Percentiles rank a stretch among this genome's conserved stretches.
Conservation (phyloP, 2,797 vertebrate genomes). For the Sarcoramphus papa region DNA sequence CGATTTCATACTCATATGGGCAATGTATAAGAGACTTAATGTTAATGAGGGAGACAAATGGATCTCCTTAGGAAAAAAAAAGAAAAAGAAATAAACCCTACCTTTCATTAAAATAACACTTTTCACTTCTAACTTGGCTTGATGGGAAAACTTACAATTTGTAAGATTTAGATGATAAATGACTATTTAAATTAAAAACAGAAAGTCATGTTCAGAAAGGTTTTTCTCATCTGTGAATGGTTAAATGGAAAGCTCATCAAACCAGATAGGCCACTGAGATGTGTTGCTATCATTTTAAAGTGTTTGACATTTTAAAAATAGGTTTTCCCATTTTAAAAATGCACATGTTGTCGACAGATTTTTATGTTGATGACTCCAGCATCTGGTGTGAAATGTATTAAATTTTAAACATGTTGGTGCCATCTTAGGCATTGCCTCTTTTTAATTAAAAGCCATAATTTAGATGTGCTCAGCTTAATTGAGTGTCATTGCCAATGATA, state of each 20-base stretch:
- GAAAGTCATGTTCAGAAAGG: background rate
- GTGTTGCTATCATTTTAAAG: constrained; percentile 8
- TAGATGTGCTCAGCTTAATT: constrained; percentile 71
- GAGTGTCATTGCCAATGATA: constrained; percentile 64
- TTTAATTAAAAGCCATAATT: constrained; percentile 77
- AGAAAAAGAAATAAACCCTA: too few species aligned
- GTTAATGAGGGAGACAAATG: background rate
- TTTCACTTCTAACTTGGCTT: background rate
- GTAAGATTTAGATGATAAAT: background rate
- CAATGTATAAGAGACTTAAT: background rate
- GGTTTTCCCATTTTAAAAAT: constrained; percentile 68
- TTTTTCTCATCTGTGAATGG: background rate
- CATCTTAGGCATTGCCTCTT: constrained; percentile 68
- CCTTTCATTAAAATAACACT: background rate
- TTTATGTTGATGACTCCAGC: constrained; percentile 68
- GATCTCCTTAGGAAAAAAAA: background rate
- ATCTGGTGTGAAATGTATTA: constrained; percentile 71
- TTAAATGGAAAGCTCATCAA: constrained; percentile 6
- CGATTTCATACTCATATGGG: background rate
- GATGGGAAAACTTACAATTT: background rate
- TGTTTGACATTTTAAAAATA: constrained; percentile 62
- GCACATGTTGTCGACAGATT: constrained; percentile 60
- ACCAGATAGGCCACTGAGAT: background rate
- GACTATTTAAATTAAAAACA: background rate
- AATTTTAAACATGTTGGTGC: constrained; percentile 72